Base-by-base conservation (phyloP, 1,140 invertebrate genomes). In the Limonius californicus region DNA sequence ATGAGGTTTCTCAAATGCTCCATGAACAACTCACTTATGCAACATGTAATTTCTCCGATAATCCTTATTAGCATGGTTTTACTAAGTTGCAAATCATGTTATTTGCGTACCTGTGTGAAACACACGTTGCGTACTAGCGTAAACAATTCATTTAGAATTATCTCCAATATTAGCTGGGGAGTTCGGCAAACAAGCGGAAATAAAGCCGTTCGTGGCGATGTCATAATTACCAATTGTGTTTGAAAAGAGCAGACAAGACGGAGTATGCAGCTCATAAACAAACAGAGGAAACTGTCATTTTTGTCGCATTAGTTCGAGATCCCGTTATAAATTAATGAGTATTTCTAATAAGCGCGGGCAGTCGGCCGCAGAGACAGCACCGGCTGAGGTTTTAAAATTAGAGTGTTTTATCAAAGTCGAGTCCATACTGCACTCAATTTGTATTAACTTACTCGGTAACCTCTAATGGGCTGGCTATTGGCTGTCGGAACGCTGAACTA, bases 361-460 rank as follows among this genome's bases (percentile, higher is more conserved):
- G 23, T 27, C 3, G 23, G 9, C 23, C 23, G 23, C 23, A n/a
- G 23, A 27, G 9, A 27, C 23, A 27, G 23, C 9, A 9, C 3
- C n/a, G 35, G 35, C n/a, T 14, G 35, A 39, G 35, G 35, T 39
- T 39, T 39, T 39, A 39, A 39, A 39, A 39, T 39, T 39, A 39
- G 35, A 14, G n/a, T 39, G 35, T 14, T 39, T 39, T 39, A 39
- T 39, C 35, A 39, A 39, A 39, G 35, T 39, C 35, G n/a, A 7
- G 35, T 39, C n/a, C 35, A 39, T 39, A 39, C 35, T 39, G 35
- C 35, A 39, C 35, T 39, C 35, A 39, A 39, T 39, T 39, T 39
- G n/a, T 39, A 39, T 39, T 39, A 39, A 39, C 35, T 39, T 14
- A 12, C 35, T 39, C 35, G 8, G 35, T 39, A 39, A 39, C 35